These are phyloP conservation scores for Amiota mariae DNA, from an alignment of 2,888 invertebrate species.

Conservation along the genomic window DNA sequence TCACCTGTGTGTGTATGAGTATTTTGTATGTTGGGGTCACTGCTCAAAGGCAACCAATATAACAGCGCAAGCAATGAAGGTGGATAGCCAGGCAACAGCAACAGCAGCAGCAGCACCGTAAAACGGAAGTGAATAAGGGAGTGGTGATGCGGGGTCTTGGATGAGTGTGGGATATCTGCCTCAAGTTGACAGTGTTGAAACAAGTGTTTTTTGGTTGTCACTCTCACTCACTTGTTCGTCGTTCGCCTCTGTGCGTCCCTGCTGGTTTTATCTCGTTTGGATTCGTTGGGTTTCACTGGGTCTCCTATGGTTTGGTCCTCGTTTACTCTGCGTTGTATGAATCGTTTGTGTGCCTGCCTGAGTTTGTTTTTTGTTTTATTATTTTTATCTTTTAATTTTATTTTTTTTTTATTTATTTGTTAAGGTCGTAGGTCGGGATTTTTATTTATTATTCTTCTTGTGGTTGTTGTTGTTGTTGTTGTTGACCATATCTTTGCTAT, in stretches of 20 bases:
- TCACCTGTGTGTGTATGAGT: conserved; percentile 53
- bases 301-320: conserved; percentile 15
- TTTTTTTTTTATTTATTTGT: conserved; percentile 33
- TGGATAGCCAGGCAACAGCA: background rate
- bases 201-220: conserved; percentile 60
- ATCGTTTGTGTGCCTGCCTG: too few relatives aligned
- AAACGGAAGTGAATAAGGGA: background rate
- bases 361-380: background rate
- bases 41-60: background rate
- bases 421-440: background rate
- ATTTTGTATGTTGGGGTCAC: background rate
- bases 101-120: background rate
- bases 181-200: conserved; percentile 50
- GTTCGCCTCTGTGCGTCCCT: too few relatives aligned
- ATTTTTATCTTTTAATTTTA: conserved; percentile 14
- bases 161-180: conserved; percentile 31
- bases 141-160: background rate
- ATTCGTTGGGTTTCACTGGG: conserved; percentile 5
- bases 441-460: conserved; percentile 41
- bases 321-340: too few relatives aligned
- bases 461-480: conserved; percentile 41
- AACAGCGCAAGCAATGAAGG: background rate
- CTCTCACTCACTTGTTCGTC: conserved; percentile 41
- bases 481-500: background rate
- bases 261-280: conserved; percentile 38